A percentile compares a stretch with the other conserved stretches of the same genome.
Evolutionary conservation across 2,888 invertebrate species (phyloP).

Genomic region (Euphydryas editha): DNA sequence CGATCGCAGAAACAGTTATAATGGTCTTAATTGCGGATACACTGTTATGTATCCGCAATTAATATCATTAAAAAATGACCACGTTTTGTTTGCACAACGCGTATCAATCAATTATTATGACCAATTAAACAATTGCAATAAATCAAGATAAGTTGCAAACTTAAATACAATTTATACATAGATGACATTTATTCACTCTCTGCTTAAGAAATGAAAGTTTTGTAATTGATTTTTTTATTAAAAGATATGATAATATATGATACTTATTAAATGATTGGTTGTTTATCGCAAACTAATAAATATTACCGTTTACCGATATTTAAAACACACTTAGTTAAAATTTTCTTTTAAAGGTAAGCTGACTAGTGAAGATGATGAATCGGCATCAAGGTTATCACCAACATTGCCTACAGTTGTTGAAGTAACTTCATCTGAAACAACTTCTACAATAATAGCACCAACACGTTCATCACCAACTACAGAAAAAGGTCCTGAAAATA

Average conservation of each 20-base stretch:
- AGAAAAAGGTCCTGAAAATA: slow-evolving; percentile 46
- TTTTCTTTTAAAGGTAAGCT: slow-evolving; percentile 66
- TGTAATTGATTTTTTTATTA: not conserved
- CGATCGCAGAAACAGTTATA: slow-evolving; percentile 54
- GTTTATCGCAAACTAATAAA: not conserved
- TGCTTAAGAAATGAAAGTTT: not conserved
- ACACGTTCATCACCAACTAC: slow-evolving; percentile 47
- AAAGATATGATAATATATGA: too few species aligned
- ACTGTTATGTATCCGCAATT: too few species aligned
- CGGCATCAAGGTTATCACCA: slow-evolving; percentile 34
- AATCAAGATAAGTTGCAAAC: not conserved
- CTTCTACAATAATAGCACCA: slow-evolving; percentile 43
- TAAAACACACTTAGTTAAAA: not conserved
- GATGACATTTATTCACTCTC: slow-evolving; percentile 1
- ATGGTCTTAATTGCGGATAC: slow-evolving; percentile 50
- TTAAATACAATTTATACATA: not conserved
- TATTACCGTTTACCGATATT: not conserved
- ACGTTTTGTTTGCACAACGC: slow-evolving; percentile 43
- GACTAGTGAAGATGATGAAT: slow-evolving; percentile 65
- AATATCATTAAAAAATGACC: too few species aligned
- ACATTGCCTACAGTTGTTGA: slow-evolving; percentile 42
- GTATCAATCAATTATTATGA: slow-evolving; percentile 11
- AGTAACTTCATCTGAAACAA: slow-evolving; percentile 32
- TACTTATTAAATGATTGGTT: not conserved
- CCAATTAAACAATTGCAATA: slow-evolving; percentile 7